Conservation (phyloP, 2,888 invertebrate species). For the Entomobrya proxima region DNA sequence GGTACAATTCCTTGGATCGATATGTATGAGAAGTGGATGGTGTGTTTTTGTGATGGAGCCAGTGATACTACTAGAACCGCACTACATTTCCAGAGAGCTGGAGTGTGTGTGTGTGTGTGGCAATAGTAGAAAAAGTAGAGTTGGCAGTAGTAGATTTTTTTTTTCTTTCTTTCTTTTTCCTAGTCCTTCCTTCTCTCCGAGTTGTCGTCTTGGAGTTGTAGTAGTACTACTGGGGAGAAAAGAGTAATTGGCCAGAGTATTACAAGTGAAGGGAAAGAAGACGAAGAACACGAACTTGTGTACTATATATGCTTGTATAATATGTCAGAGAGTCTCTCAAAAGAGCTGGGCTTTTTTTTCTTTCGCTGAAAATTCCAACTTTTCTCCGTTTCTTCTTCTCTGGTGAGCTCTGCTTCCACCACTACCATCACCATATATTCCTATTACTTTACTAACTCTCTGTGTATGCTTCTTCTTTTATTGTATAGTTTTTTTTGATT, state of each 20-base stretch:
- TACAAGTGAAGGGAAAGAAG: slow-evolving; percentile 28
- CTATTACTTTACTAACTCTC: too few species aligned
- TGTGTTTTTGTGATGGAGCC: slow-evolving; percentile 49
- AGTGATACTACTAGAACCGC: slow-evolving; percentile 55
- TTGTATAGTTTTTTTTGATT: slow-evolving; percentile 49
- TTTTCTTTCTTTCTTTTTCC: too few species aligned
- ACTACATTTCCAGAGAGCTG: too few species aligned
- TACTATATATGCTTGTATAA: too few species aligned
- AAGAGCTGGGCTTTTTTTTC: slow-evolving; percentile 62
- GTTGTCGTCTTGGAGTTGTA: not conserved
- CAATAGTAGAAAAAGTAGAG: too few species aligned
- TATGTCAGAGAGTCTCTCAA: not conserved
- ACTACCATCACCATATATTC: too few species aligned
- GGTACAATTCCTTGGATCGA: slow-evolving; percentile 66
- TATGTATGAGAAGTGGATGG: slow-evolving; percentile 66
- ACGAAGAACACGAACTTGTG: slow-evolving; percentile 4
- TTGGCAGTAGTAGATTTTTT: too few species aligned
- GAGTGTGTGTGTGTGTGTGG: too few species aligned
- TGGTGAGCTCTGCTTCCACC: slow-evolving; percentile 40
- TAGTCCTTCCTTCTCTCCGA: slow-evolving; percentile 4
- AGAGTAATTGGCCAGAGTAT: slow-evolving; percentile 65
- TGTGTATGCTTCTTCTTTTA: not conserved
- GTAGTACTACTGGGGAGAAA: slow-evolving; percentile 27
- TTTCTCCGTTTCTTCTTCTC: slow-evolving; percentile 64
- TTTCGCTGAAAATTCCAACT: slow-evolving; percentile 59